Evolutionary conservation across 2,888 invertebrate genomes (phyloP), one percentile per base, ranked within the genome.

Genomic region (Azorinus chamasolen): DNA sequence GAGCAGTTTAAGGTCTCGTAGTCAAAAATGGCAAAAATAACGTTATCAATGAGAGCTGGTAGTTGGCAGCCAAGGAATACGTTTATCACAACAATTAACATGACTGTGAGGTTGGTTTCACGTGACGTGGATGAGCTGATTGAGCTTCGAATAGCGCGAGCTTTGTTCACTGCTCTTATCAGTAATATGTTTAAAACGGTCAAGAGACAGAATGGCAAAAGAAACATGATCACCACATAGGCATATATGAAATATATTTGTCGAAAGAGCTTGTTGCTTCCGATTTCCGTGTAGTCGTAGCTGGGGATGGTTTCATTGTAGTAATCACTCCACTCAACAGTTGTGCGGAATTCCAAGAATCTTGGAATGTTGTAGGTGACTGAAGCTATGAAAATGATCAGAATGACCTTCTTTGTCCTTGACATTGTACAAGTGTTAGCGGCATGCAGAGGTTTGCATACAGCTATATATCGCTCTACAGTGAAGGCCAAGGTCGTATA

Each of bases 1-100:
- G 86, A 85, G 78, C 87, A 86, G 71, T 85, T 57, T 51, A 86
- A 73, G 16, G 70, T 51, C 4, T 71, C 58, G 5, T 68, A 61
- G 6, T 84, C 87, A 41, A 90, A 79, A 16, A 89, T 86, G 5
- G 90, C 89, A 66, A 87, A 85, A 37, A 90, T 81, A 41, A 92
- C 90, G 72, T 92, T 92, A 86, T 92, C 92, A 12, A 90, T 84
- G 24, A 92, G 89, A 14, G 91, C 88, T 14, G 91, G 91, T 50
- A 92, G 79, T 94, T 98, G 98, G 94, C 98, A 97, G 63, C 97
- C 94, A 92, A 98, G 96, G 94, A 98, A 98, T 1, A 98, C 98
- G 50, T 97, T 95, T 59, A 98, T 98, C n/a, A 99, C 98, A 87
- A 97, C 97, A 58, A 98, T 95, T 76, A 99, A 94, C 98, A 99